A percentile compares a stretch with the other conserved stretches of the same genome.
phyloP scores from a whole-genome alignment of 2,113 vertebrate species.

The Notiomystis cincta region DNA sequence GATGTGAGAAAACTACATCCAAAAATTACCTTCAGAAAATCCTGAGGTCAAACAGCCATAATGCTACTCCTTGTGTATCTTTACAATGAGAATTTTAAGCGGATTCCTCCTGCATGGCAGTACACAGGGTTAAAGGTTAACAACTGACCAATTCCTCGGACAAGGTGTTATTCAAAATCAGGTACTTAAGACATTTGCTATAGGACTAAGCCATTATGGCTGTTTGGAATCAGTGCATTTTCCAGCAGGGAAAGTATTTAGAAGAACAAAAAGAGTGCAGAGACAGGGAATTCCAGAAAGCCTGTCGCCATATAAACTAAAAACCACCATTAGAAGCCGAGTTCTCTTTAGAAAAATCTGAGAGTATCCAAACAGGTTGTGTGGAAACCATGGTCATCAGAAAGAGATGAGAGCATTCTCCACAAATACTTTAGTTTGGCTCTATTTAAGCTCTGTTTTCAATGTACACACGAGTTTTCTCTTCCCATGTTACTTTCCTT shows the following conservation, averaged over 20 bases:
- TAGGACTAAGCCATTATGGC: slow-evolving; percentile 51
- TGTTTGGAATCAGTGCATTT: slow-evolving; percentile 62
- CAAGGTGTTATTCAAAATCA: slow-evolving; percentile 71
- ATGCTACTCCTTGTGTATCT: slow-evolving; percentile 32
- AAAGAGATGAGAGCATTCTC: not conserved
- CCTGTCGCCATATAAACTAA: slow-evolving; percentile 35
- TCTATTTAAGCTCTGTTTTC: slow-evolving; percentile 9
- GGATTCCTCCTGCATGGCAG: slow-evolving; percentile 37
- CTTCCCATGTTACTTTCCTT: slow-evolving; percentile 27
- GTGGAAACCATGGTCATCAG: not conserved
- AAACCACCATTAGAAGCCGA: not conserved
- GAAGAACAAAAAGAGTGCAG: slow-evolving; percentile 37
- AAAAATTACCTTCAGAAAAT: slow-evolving; percentile 51
- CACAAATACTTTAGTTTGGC: not conserved
- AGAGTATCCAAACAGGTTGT: slow-evolving; percentile 1
- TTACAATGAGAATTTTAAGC: slow-evolving; percentile 53
- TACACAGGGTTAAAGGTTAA: slow-evolving; percentile 78
- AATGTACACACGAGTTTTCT: not conserved
- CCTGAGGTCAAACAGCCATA: slow-evolving; percentile 49
- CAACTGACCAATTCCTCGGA: slow-evolving; percentile 62
- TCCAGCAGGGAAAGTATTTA: slow-evolving; percentile 62
- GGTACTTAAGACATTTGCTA: slow-evolving; percentile 74
- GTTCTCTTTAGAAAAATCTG: slow-evolving; percentile 28
- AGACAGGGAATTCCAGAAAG: slow-evolving; percentile 49
- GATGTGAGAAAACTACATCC: not conserved